These are phyloP conservation scores for Drosophila pseudoananassae DNA, from an alignment of 1,140 invertebrate species.

Conservation along the genomic window DNA sequence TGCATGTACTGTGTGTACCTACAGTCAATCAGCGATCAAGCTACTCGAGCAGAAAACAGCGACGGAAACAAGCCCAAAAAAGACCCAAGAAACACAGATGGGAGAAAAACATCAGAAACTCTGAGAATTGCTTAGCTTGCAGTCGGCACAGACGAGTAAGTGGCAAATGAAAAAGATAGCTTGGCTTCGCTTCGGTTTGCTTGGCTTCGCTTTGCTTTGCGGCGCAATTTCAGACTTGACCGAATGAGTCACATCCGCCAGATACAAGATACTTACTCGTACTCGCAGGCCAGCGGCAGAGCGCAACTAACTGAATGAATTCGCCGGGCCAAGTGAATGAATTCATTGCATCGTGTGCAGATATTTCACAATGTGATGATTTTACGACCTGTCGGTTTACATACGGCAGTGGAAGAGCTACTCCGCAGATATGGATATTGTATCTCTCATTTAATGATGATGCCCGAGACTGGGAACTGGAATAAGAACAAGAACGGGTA, in stretches of 20 bases:
- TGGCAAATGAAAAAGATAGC: slow-evolving; percentile 16
- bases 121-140: slow-evolving; percentile 42
- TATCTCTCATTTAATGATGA: slow-evolving; percentile 20
- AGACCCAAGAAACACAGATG: slow-evolving; percentile 22
- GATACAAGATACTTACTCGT: slow-evolving; percentile 27
- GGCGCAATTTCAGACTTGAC: slow-evolving; percentile 59
- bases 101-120: slow-evolving; percentile 11
- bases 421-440: slow-evolving; percentile 7
- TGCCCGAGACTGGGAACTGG: slow-evolving; percentile 14
- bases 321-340: slow-evolving; percentile 31
- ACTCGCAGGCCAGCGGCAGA: background rate
- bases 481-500: slow-evolving; percentile 23
- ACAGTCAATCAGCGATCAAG: slow-evolving; percentile 51
- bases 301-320: slow-evolving; percentile 19
- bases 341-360: slow-evolving; percentile 33
- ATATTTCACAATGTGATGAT: slow-evolving; percentile 55
- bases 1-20: background rate
- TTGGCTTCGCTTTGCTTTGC: slow-evolving; percentile 15
- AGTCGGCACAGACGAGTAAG: slow-evolving; percentile 34
- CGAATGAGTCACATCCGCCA: slow-evolving; percentile 74
- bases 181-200: slow-evolving; percentile 2
- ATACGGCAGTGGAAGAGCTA: slow-evolving; percentile 17
- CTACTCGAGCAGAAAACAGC: slow-evolving; percentile 65
- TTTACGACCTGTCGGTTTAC: slow-evolving; percentile 32
- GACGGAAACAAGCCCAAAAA: slow-evolving; percentile 34